These are phyloP conservation scores for Leptosomus discolor DNA, from an alignment of 2,113 vertebrate species.

Conservation along the genomic window DNA sequence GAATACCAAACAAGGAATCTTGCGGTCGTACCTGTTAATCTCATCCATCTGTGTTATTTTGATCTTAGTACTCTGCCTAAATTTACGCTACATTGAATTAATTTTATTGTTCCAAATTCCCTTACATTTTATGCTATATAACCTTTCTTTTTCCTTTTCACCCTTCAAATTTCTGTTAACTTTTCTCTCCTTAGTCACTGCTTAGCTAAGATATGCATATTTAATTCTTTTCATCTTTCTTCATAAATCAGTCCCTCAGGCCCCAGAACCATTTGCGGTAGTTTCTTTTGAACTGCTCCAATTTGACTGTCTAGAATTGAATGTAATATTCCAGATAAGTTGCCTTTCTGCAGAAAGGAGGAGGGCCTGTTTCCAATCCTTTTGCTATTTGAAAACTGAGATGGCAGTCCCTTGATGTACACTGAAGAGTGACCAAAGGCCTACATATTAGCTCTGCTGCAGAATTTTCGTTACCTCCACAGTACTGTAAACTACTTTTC, in stretches of 20 bases:
- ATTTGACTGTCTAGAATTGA: neutral
- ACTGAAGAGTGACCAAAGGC: neutral
- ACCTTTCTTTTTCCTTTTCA: neutral
- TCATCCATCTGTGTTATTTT: neutral
- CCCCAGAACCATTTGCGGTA: neutral
- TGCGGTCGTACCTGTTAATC: neutral
- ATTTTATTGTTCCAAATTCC: neutral
- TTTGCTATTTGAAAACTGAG: neutral
- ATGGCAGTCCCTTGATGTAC: neutral
- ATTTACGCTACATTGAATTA: neutral
- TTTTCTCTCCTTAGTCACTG: conserved; percentile 17
- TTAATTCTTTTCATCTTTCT: conserved; percentile 60
- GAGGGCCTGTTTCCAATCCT: neutral
- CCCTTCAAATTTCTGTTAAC: neutral
- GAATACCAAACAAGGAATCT: neutral
- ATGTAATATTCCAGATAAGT: neutral
- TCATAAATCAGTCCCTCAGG: conserved; percentile 42
- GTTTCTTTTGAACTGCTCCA: conserved; percentile 48
- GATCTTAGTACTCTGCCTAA: neutral
- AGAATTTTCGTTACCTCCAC: neutral
- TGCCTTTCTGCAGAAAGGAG: neutral
- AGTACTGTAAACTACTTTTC: neutral
- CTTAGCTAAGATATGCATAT: conserved; percentile 41
- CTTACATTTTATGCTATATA: neutral
- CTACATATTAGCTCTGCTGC: neutral